Conservation (phyloP, 2,888 invertebrate genomes). For the Crioceris asparagi region DNA sequence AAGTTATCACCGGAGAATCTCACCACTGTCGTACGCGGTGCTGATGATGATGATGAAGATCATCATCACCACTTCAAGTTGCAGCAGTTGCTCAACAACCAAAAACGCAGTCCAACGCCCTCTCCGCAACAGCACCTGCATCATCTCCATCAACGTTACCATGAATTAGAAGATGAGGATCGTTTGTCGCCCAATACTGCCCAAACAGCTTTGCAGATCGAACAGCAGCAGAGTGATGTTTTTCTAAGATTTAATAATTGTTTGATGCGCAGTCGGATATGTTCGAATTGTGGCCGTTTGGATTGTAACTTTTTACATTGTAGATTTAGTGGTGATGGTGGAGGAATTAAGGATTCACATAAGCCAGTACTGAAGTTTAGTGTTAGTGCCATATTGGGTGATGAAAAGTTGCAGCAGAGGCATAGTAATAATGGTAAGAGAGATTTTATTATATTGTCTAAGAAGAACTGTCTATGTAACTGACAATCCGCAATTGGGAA, state of each 20-base stretch:
- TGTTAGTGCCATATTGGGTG: slow-evolving; percentile 81
- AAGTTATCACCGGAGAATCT: slow-evolving; percentile 32
- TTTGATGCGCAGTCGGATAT: slow-evolving; percentile 36
- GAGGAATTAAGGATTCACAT: slow-evolving; percentile 32
- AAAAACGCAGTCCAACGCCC: slow-evolving; percentile 19
- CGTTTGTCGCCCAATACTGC: slow-evolving; percentile 31
- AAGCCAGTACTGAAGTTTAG: slow-evolving; percentile 84
- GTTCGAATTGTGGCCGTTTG: slow-evolving; percentile 45
- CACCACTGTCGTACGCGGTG: slow-evolving; percentile 10
- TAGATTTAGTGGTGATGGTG: slow-evolving; percentile 30
- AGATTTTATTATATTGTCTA: background rate
- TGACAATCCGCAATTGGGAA: too few species aligned
- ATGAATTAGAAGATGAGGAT: slow-evolving; percentile 26
- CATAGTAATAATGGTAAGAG: slow-evolving; percentile 19
- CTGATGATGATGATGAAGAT: slow-evolving; percentile 18
- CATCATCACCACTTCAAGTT: slow-evolving; percentile 18
- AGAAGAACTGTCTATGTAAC: background rate
- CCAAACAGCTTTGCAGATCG: slow-evolving; percentile 16
- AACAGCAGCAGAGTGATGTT: slow-evolving; percentile 29
- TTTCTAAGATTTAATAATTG: slow-evolving; percentile 34
- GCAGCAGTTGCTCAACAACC: slow-evolving; percentile 12
- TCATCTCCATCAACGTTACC: slow-evolving; percentile 21
- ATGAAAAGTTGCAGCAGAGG: slow-evolving; percentile 35
- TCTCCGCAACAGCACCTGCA: slow-evolving; percentile 10
- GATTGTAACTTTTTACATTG: slow-evolving; percentile 43